These are phyloP conservation scores for Dipodomys stephensi DNA, from an alignment of 2,113 vertebrate genomes.

Conservation along the genomic window DNA sequence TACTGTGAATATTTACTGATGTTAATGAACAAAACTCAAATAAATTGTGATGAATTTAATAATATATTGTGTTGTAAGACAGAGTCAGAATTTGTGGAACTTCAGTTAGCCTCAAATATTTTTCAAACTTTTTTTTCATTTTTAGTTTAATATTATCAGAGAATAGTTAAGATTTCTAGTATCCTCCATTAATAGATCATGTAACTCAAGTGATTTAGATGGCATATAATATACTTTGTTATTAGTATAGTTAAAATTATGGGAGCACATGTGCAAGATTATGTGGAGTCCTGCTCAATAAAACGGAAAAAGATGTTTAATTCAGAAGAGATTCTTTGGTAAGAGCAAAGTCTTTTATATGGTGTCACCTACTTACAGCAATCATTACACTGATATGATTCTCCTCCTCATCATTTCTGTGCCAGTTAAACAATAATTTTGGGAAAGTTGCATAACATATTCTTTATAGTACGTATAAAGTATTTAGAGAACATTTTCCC, in stretches of 20 bases:
- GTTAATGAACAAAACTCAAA: constrained; percentile 38
- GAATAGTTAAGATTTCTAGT: background rate
- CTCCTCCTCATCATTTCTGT: background rate
- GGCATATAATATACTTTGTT: background rate
- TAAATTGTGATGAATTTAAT: constrained; percentile 39
- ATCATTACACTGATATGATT: background rate
- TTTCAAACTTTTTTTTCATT: background rate
- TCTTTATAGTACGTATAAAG: background rate
- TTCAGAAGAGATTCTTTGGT: background rate
- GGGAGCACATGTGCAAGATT: background rate
- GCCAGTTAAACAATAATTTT: constrained; percentile 34
- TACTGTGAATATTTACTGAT: constrained; percentile 62
- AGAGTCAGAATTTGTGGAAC: constrained; percentile 32
- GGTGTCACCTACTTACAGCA: background rate
- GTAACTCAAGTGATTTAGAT: background rate
- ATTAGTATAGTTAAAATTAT: background rate
- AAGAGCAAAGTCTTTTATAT: background rate
- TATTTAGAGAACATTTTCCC: constrained; percentile 2
- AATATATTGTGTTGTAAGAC: constrained; percentile 24
- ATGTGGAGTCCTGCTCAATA: constrained; percentile 12
- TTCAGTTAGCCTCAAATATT: background rate
- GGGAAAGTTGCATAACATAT: background rate
- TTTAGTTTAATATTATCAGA: constrained; percentile 21
- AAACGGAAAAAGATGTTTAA: background rate
- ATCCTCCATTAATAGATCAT: background rate